phyloP scores from a whole-genome alignment of 2,888 invertebrate species.

The Anticlea derivata region DNA sequence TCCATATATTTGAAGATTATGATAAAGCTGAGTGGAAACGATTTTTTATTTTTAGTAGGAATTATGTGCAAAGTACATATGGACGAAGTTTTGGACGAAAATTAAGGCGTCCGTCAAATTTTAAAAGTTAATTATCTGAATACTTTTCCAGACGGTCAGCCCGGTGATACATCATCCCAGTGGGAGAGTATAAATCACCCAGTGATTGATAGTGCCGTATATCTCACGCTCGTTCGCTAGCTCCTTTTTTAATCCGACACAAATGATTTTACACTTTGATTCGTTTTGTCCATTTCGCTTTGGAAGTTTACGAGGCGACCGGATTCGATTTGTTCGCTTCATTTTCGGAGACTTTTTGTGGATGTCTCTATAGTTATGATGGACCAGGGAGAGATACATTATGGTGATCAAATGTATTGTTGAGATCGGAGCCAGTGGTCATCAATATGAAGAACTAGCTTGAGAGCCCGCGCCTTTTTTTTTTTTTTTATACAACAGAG shows the following conservation, averaged over 20 bases:
- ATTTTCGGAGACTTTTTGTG: conserved; percentile 35
- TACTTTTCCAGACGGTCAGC: conserved; percentile 65
- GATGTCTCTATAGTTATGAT: conserved; percentile 32
- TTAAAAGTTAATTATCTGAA: conserved; percentile 82
- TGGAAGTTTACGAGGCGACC: conserved; percentile 57
- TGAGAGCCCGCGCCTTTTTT: too few species aligned
- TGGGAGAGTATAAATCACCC: conserved; percentile 77
- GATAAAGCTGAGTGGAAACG: neutral
- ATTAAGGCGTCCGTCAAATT: conserved; percentile 79
- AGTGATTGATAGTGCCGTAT: conserved; percentile 79
- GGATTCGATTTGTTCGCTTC: conserved; percentile 39
- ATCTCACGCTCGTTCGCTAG: conserved; percentile 78
- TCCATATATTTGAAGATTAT: conserved; percentile 16
- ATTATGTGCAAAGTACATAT: conserved; percentile 7
- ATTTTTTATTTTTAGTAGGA: too few species aligned
- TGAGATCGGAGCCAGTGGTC: neutral
- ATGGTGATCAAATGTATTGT: conserved; percentile 20
- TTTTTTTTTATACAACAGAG: too few species aligned
- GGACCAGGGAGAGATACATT: conserved; percentile 20
- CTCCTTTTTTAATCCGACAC: conserved; percentile 81
- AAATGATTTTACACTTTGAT: conserved; percentile 81
- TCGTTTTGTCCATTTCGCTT: conserved; percentile 74
- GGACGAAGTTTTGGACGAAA: conserved; percentile 46
- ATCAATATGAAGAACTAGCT: neutral
- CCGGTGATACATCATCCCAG: conserved; percentile 77